These are phyloP conservation scores for Drosophila bifasciata DNA, from an alignment of 1,140 invertebrate genomes.

Conservation along the genomic window DNA sequence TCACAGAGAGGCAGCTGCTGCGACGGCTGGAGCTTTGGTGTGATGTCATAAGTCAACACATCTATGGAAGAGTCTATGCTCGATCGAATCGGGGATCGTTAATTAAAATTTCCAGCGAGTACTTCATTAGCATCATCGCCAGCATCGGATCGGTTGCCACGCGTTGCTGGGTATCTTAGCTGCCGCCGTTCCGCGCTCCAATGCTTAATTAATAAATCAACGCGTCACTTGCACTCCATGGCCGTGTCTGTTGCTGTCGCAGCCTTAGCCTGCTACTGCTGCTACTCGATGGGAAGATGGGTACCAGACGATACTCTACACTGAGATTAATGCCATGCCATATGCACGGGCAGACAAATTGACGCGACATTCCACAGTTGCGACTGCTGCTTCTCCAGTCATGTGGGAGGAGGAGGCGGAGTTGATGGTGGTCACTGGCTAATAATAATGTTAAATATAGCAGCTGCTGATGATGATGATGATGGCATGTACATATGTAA, in stretches of 20 bases:
- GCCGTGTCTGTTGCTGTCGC: conserved; percentile 46
- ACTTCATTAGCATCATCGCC: conserved; percentile 73
- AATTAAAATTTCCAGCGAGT: conserved; percentile 79
- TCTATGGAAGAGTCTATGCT: conserved; percentile 43
- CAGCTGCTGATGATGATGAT: conserved; percentile 37
- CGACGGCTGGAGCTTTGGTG: conserved; percentile 45
- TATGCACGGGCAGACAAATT: conserved; percentile 71
- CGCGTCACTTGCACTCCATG: conserved; percentile 82
- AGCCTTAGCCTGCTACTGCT: conserved; percentile 13
- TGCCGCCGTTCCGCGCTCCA: conserved; percentile 53
- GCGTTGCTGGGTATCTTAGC: conserved; percentile 48
- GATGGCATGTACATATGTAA: conserved; percentile 8
- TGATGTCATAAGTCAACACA: conserved; percentile 79
- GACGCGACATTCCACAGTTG: conserved; percentile 74
- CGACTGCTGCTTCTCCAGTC: not conserved
- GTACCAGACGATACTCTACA: conserved; percentile 30
- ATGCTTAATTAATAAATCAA: conserved; percentile 84
- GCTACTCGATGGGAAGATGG: conserved; percentile 30
- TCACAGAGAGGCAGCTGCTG: conserved; percentile 34
- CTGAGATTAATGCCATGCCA: conserved; percentile 66
- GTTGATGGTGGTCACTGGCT: conserved; percentile 28
- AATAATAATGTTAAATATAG: conserved; percentile 72
- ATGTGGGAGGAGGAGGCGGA: conserved; percentile 10
- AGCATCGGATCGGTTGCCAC: conserved; percentile 60
- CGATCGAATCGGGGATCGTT: conserved; percentile 68